Evolutionary conservation across 1,140 invertebrate species (phyloP).

Genomic region (Drosophila paulistorum): DNA sequence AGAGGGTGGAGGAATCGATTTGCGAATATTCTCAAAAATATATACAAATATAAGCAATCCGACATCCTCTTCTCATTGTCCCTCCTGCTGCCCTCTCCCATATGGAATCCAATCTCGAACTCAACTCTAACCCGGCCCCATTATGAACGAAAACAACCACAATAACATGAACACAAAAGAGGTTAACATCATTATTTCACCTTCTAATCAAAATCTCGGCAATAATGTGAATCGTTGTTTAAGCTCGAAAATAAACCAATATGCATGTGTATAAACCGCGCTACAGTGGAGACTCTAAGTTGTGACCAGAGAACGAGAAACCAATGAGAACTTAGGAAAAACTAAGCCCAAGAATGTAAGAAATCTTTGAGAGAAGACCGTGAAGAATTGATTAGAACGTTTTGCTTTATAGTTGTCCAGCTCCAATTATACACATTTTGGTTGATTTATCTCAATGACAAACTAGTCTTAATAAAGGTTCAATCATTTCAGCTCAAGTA

Average conservation of each 20-base stretch:
- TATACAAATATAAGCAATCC: conserved; percentile 2
- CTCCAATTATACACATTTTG: too few relatives aligned
- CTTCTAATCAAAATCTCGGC: conserved; percentile 78
- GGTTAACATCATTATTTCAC: conserved; percentile 82
- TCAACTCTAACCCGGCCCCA: conserved; percentile 68
- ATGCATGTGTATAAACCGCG: conserved; percentile 16
- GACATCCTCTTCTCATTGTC: neutral
- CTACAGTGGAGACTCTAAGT: neutral
- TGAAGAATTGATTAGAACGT: too few relatives aligned
- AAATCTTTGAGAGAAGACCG: too few relatives aligned
- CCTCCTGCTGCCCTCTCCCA: neutral
- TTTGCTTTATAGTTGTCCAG: too few relatives aligned
- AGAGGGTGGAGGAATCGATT: neutral
- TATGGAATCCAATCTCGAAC: conserved; percentile 30
- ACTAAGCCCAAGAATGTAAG: too few relatives aligned
- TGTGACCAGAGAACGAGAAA: too few relatives aligned
- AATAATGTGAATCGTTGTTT: conserved; percentile 38
- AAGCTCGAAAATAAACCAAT: neutral
- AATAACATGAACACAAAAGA: conserved; percentile 45
- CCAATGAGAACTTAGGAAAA: too few relatives aligned
- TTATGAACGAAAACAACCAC: conserved; percentile 18
- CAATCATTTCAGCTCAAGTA: too few relatives aligned
- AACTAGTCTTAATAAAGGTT: too few relatives aligned
- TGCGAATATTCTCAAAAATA: conserved; percentile 6
- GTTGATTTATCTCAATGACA: too few relatives aligned